These are phyloP conservation scores for Seriola aureovittata DNA, from an alignment of 2,113 vertebrate genomes.

Conservation along the genomic window DNA sequence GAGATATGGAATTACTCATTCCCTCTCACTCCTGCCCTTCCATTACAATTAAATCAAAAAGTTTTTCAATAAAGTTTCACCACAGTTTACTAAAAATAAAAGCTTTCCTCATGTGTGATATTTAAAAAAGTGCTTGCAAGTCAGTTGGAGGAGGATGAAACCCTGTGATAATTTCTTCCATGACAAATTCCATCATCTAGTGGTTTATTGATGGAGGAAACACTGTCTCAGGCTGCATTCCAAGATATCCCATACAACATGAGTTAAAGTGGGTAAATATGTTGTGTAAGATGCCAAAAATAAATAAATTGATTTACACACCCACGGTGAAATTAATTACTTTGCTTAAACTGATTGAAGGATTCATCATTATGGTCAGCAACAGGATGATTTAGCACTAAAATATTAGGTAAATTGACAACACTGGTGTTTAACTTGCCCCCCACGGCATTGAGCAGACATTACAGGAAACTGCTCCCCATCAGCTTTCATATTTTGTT, in stretches of 20 bases:
- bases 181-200: slow-evolving; percentile 5
- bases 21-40: too few relatives aligned
- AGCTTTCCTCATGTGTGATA: neutral
- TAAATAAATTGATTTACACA: neutral
- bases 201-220: slow-evolving; percentile 17
- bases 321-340: neutral
- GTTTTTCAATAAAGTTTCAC: neutral
- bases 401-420: neutral
- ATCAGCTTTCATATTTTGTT: slow-evolving; percentile 25
- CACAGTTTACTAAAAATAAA: slow-evolving; percentile 1
- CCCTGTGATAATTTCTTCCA: neutral
- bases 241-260: slow-evolving; percentile 6
- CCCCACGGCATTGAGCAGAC: neutral
- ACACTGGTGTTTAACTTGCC: slow-evolving; percentile 22
- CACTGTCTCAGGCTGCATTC: neutral
- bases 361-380: neutral
- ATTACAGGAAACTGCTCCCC: slow-evolving; percentile 47
- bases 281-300: neutral
- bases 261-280: neutral
- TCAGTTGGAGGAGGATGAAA: slow-evolving; percentile 4
- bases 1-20: neutral
- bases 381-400: neutral
- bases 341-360: neutral
- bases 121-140: neutral
- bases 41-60: neutral